phyloP scores from a whole-genome alignment of 2,797 vertebrate species.

The Lophotriccus pileatus region DNA sequence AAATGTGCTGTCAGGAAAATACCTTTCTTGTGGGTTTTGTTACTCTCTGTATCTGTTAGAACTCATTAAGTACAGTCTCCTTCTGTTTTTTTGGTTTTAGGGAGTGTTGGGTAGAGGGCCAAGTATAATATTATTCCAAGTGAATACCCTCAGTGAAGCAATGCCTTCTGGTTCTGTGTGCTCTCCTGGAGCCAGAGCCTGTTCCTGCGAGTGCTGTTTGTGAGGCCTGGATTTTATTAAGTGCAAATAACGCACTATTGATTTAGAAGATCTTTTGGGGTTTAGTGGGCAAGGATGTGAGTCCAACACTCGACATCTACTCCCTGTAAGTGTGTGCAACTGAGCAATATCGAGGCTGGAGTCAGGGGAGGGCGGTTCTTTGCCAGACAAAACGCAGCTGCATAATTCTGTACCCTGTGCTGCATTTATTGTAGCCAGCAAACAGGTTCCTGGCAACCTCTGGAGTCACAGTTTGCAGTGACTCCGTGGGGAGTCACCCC shows the following conservation, averaged over 20 bases:
- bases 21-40: not conserved
- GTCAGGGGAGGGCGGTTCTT: not conserved
- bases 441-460: not conserved
- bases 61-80: not conserved
- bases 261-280: not conserved
- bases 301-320: not conserved
- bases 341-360: not conserved
- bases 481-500: rapidly evolving
- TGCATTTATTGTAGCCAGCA: not conserved
- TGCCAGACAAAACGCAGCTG: not conserved
- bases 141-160: not conserved
- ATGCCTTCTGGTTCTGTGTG: not conserved
- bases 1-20: not conserved
- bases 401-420: not conserved
- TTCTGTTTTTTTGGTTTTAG: not conserved
- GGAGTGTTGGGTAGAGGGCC: not conserved
- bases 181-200: not conserved
- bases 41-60: not conserved
- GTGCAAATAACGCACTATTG: not conserved
- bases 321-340: not conserved
- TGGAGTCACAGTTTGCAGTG: not conserved
- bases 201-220: not conserved
- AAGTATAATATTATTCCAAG: not conserved
- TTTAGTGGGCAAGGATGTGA: not conserved
- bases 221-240: not conserved